Evolutionary conservation across 2,113 vertebrate species (phyloP).

Genomic region (Pholis gunnellus): DNA sequence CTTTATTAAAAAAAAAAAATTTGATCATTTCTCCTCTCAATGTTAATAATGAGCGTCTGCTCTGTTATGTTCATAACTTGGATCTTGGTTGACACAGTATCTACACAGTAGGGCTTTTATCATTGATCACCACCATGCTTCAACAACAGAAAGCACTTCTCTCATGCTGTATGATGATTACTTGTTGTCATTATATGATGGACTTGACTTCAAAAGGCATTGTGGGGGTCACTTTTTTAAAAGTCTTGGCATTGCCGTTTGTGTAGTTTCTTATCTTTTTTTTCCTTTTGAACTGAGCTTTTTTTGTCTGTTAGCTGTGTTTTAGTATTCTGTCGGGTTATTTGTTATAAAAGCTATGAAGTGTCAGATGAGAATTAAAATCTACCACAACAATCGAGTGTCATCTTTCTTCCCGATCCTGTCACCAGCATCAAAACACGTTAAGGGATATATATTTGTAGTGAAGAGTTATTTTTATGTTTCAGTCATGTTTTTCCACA

Average conservation of each 20-base stretch:
- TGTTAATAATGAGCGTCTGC: slow-evolving; percentile 29
- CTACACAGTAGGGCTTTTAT: slow-evolving; percentile 46
- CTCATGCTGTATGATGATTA: slow-evolving; percentile 17
- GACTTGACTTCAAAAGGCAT: slow-evolving; percentile 43
- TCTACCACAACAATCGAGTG: slow-evolving; percentile 62
- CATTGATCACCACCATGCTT: slow-evolving; percentile 32
- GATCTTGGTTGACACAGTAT: slow-evolving; percentile 32
- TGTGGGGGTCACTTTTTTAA: slow-evolving; percentile 55
- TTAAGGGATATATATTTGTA: background rate
- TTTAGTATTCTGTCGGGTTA: slow-evolving; percentile 71
- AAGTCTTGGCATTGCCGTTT: slow-evolving; percentile 73
- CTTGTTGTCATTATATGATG: slow-evolving; percentile 24
- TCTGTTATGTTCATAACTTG: slow-evolving; percentile 32
- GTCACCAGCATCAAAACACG: background rate
- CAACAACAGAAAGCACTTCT: slow-evolving; percentile 21
- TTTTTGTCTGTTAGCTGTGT: slow-evolving; percentile 75
- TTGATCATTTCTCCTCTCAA: slow-evolving; percentile 35
- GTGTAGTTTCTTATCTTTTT: slow-evolving; percentile 70
- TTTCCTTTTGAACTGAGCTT: slow-evolving; percentile 63
- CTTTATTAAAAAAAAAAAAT: slow-evolving; percentile 26
- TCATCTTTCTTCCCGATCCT: background rate
- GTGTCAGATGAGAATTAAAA: slow-evolving; percentile 78
- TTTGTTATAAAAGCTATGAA: slow-evolving; percentile 72
- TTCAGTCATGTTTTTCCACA: background rate
- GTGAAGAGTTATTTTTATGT: background rate